Conservation (phyloP, 1,140 invertebrate genomes). For the Orussus abietinus region DNA sequence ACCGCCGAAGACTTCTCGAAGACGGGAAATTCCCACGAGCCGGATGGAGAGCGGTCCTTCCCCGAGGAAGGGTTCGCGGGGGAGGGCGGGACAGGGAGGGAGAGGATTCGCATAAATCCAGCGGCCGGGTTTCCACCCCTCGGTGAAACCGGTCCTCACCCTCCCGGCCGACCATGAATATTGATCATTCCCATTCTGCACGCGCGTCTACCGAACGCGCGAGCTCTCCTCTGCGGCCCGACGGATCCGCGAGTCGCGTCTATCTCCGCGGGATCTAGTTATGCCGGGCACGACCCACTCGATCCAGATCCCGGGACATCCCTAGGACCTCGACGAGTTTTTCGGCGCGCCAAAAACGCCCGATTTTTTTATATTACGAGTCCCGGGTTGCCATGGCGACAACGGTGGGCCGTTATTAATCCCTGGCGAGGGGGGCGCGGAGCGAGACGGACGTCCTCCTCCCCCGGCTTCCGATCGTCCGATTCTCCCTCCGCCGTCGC, state of each 20-base stretch:
- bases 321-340: background rate
- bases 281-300: constrained; percentile 44
- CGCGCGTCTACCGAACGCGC: background rate
- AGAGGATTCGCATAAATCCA: constrained; percentile 50
- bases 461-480: constrained; percentile 6
- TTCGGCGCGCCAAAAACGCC: background rate
- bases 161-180: constrained; percentile 48
- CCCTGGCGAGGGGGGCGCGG: constrained; percentile 26
- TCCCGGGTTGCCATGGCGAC: constrained; percentile 34
- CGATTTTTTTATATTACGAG: constrained; percentile 16
- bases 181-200: constrained; percentile 47
- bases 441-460: constrained; percentile 14
- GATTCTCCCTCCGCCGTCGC: constrained; percentile 21
- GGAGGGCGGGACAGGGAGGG: constrained; percentile 38
- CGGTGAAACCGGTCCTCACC: constrained; percentile 27
- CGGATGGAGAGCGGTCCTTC: background rate
- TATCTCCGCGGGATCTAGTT: constrained; percentile 50
- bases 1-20: too few species aligned
- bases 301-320: constrained; percentile 6
- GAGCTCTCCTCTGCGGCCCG: background rate
- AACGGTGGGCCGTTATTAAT: constrained; percentile 37
- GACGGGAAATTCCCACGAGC: background rate
- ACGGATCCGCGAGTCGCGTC: constrained; percentile 18
- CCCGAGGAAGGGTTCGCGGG: too few species aligned
- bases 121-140: constrained; percentile 16